Conservation (phyloP, 2,888 invertebrate genomes). For the Heptascelio sp. region DNA sequence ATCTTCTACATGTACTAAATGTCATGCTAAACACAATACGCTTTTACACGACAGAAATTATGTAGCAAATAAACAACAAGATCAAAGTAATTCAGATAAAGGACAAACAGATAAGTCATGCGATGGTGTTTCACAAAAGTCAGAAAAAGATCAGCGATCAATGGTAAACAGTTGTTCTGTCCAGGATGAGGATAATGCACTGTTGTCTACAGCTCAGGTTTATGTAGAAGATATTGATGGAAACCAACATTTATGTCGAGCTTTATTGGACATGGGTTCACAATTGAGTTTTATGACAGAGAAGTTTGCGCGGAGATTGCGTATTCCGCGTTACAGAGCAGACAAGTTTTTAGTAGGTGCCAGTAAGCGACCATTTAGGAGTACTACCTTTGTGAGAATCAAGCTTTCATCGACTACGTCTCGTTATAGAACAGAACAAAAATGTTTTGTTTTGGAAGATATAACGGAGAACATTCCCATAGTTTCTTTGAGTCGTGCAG, state of each 20-base stretch:
- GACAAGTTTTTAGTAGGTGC: no score
- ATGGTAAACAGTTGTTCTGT: no score
- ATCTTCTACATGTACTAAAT: slow-evolving; percentile 36
- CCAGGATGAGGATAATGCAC: background rate
- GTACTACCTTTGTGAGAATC: background rate
- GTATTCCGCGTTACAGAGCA: no score
- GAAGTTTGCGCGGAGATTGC: no score
- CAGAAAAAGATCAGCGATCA: no score
- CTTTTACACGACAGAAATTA: background rate
- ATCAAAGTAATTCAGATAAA: no score
- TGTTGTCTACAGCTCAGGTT: background rate
- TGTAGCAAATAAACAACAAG: no score
- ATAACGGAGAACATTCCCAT: background rate
- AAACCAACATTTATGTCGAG: background rate
- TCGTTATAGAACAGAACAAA: background rate
- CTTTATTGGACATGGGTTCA: background rate
- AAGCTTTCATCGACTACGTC: background rate
- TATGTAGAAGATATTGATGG: background rate
- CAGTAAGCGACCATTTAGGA: background rate
- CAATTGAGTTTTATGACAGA: no score
- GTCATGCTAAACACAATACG: background rate
- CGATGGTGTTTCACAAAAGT: no score
- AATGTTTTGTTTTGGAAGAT: background rate
- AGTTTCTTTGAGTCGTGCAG: background rate
- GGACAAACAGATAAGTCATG: no score